Conservation (phyloP, 2,888 invertebrate species). For the Nineta flava region DNA sequence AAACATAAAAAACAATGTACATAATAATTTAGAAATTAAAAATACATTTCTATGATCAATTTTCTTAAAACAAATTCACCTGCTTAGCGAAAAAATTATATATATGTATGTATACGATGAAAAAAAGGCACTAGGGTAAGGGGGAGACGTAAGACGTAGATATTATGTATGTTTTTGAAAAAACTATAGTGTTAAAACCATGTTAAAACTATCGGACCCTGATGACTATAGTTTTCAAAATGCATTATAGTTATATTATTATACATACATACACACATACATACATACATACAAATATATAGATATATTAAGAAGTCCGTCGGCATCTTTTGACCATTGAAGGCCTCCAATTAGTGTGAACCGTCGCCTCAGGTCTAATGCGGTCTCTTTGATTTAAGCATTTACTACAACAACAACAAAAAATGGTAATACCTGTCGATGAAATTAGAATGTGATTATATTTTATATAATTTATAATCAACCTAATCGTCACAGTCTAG, state of each 20-base stretch:
- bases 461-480: background rate
- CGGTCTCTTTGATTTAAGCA: constrained; percentile 28
- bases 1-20: background rate
- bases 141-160: too few species aligned
- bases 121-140: too few species aligned
- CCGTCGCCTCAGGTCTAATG: constrained; percentile 28
- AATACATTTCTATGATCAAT: background rate
- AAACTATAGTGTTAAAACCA: too few species aligned
- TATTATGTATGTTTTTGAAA: too few species aligned
- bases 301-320: constrained; percentile 20
- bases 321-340: constrained; percentile 30
- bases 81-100: constrained; percentile 7
- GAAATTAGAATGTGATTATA: constrained; percentile 22
- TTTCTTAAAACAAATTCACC: constrained; percentile 3
- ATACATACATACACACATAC: constrained; percentile 1
- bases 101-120: too few species aligned
- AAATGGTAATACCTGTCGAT: constrained; percentile 23
- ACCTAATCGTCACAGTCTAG: background rate
- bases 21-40: background rate
- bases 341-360: constrained; percentile 33
- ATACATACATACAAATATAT: constrained; percentile 5
- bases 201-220: too few species aligned
- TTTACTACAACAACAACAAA: constrained; percentile 8
- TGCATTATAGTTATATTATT: background rate
- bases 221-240: background rate